Conservation (phyloP, 1,140 invertebrate genomes). For the Meteorus sp. region DNA sequence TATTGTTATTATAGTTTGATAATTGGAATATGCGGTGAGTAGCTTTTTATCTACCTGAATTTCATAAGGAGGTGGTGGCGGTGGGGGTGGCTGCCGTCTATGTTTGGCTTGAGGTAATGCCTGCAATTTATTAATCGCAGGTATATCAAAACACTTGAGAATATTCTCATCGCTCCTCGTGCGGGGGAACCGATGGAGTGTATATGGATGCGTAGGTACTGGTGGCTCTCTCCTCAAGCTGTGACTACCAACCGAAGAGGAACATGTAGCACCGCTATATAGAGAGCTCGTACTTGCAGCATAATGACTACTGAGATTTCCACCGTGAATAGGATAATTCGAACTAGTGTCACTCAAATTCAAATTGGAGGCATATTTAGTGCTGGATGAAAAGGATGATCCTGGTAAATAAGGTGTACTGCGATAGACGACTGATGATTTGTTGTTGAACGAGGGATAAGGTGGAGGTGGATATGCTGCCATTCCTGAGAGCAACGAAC, state of each 20-base stretch:
- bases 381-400: constrained; percentile 64
- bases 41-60: constrained; percentile 45
- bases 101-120: not conserved
- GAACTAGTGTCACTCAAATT: constrained; percentile 63
- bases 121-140: constrained; percentile 43
- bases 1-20: not conserved
- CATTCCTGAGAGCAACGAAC: constrained; percentile 66
- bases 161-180: constrained; percentile 79
- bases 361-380: constrained; percentile 74
- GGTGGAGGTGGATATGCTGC: constrained; percentile 54
- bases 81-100: constrained; percentile 71
- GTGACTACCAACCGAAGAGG: constrained; percentile 53
- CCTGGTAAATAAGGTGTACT: constrained; percentile 76
- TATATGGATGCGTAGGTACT: constrained; percentile 57
- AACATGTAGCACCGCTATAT: constrained; percentile 58
- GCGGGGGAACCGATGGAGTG: constrained; percentile 62
- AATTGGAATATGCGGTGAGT: not conserved
- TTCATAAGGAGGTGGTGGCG: constrained; percentile 70
- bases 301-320: constrained; percentile 51
- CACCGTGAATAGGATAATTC: constrained; percentile 39
- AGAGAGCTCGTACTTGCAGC: constrained; percentile 56
- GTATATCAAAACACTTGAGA: constrained; percentile 65
- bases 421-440: constrained; percentile 73
- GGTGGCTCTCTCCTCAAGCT: constrained; percentile 60
- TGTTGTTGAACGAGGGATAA: constrained; percentile 61